Base-by-base conservation (phyloP, 1,140 invertebrate genomes). In the Cotesia chilonis region DNA sequence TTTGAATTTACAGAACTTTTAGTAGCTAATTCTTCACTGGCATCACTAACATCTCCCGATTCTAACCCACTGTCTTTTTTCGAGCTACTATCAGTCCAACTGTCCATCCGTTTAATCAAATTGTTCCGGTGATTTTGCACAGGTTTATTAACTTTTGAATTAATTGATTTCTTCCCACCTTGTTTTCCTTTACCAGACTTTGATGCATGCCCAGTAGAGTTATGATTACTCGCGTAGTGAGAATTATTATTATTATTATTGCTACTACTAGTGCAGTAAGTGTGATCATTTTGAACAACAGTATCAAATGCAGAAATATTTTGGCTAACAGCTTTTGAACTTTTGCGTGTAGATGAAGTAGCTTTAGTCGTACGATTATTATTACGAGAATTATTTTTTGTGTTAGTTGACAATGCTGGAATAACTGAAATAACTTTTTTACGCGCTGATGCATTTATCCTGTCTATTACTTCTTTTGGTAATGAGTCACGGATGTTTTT, bases 391-490 rank as follows among this genome's bases (percentile, higher is more conserved):
- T 10, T 66, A 17, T 36, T 73, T 47, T 73, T 72, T 57, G 84
- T 81, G 72, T 80, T 82, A 51, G 80, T 82, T 28, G 84, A 83
- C 57, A 85, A 83, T 20, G 84, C 81, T 36, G 87, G 85, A 72
- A 89, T 88, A 65, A 89, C 74, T 72, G 88, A 80, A 68, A 89
- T 87, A 37, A 79, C 73, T 72, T 84, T 88, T 75, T 87, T 89
- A 38, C 82, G 80, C 68, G 83, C 85, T 52, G 81, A 87, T 12
- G 83, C 82, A 82, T 88, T 88, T 77, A 88, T 87, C 74, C 85
- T 87, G 60, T 88, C 85, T 66, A 88, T 84, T 4, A 88, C 80
- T 79, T 87, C 83, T 78, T 85, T 83, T 9, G 88, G 84, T 12
- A 87, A 60, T 4, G 84, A 77, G 74, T 86, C 78, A 35, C 76